phyloP scores from a whole-genome alignment of 2,888 invertebrate genomes.

The Seira sanloemensis region DNA sequence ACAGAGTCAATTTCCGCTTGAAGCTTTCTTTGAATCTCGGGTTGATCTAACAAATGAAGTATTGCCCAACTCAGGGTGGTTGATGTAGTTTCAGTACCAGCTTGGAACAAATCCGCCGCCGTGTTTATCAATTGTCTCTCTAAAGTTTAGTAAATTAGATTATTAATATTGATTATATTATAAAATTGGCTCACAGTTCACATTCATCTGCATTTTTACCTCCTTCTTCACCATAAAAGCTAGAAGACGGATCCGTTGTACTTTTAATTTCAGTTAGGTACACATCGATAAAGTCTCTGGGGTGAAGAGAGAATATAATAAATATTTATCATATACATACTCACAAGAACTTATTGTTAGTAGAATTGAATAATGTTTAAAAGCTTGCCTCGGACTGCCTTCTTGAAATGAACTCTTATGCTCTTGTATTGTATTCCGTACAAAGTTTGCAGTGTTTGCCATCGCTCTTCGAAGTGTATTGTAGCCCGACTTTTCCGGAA shows the following conservation, averaged over 20 bases:
- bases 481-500: constrained; percentile 55
- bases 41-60: constrained; percentile 23
- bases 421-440: background rate
- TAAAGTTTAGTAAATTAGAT: constrained; percentile 10
- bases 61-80: constrained; percentile 45
- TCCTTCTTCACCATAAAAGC: constrained; percentile 42
- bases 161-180: background rate
- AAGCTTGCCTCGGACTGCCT: constrained; percentile 36
- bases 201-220: constrained; percentile 22
- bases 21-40: constrained; percentile 42
- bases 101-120: constrained; percentile 18
- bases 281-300: constrained; percentile 56
- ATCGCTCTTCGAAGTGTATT: constrained; percentile 37
- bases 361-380: too few species aligned
- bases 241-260: constrained; percentile 37
- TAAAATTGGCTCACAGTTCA: background rate
- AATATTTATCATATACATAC: too few species aligned
- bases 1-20: constrained; percentile 38
- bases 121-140: constrained; percentile 6
- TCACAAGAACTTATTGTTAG: too few species aligned
- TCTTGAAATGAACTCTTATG: constrained; percentile 50
- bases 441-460: constrained; percentile 2
- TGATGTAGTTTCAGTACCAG: constrained; percentile 44
- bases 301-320: background rate
- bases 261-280: constrained; percentile 47